Conservation (phyloP, 2,888 invertebrate genomes). For the Matsumyia berberina region DNA sequence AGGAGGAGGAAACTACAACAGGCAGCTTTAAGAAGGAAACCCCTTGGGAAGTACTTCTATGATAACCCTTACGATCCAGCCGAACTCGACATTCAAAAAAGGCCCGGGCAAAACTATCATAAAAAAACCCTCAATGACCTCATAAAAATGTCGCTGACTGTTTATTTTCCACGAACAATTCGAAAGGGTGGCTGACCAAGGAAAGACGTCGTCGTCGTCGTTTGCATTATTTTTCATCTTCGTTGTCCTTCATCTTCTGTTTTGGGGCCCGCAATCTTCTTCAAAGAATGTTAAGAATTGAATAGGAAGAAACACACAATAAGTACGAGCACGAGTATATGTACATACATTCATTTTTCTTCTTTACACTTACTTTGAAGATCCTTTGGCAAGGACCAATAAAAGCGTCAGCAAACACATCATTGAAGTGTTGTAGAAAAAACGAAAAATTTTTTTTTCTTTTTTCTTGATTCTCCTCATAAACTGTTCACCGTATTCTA, state of each 20-base stretch:
- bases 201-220: not conserved
- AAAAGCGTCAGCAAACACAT: slow-evolving; percentile 75
- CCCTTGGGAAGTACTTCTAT: too few relatives aligned
- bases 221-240: slow-evolving; percentile 45
- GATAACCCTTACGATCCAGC: too few relatives aligned
- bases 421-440: slow-evolving; percentile 65
- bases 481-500: slow-evolving; percentile 47
- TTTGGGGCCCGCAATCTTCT: slow-evolving; percentile 13
- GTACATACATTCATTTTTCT: slow-evolving; percentile 22
- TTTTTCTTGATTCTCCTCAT: slow-evolving; percentile 34
- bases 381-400: slow-evolving; percentile 65
- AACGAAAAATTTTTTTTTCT: too few relatives aligned
- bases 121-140: not conserved
- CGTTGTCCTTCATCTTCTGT: slow-evolving; percentile 35
- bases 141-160: slow-evolving; percentile 26
- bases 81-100: not conserved
- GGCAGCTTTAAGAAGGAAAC: too few relatives aligned
- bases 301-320: slow-evolving; percentile 29
- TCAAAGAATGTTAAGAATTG: slow-evolving; percentile 44
- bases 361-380: slow-evolving; percentile 30
- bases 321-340: not conserved
- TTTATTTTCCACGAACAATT: slow-evolving; percentile 15
- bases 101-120: too few relatives aligned
- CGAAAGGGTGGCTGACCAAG: slow-evolving; percentile 9
- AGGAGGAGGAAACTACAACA: too few relatives aligned